These are phyloP conservation scores for Lepeophtheirus nordmannii DNA, from an alignment of 2,888 invertebrate species.

Conservation along the genomic window DNA sequence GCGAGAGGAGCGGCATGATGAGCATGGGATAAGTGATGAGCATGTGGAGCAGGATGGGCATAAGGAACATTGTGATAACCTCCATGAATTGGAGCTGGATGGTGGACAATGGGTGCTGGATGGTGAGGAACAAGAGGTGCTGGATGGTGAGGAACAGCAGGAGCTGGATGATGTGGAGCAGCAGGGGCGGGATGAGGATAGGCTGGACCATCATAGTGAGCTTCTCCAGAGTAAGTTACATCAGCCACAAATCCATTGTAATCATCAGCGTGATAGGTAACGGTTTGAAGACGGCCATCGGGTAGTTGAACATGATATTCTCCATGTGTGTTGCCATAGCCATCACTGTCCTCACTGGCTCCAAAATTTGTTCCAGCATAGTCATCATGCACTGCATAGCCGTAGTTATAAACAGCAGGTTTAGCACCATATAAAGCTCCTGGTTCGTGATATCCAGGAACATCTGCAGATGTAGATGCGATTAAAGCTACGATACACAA, in stretches of 20 bases:
- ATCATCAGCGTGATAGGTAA: background rate
- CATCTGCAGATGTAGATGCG: no score
- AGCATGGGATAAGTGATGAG: background rate
- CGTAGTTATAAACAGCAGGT: background rate
- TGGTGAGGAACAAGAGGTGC: background rate
- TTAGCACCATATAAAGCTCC: background rate
- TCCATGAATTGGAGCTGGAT: background rate
- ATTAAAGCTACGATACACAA: no score
- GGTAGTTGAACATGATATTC: slow-evolving; percentile 1
- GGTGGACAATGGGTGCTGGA: background rate
- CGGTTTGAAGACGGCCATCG: background rate
- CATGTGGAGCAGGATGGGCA: background rate
- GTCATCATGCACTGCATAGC: slow-evolving; percentile 1
- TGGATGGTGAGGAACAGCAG: background rate
- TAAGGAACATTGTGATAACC: background rate
- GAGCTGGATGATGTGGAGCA: slow-evolving; percentile 4
- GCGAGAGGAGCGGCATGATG: background rate
- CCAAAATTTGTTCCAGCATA: background rate
- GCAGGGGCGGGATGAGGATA: background rate
- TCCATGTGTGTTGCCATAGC: background rate
- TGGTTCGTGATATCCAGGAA: background rate
- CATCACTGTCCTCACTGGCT: background rate
- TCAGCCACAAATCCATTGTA: background rate
- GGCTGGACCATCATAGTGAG: background rate
- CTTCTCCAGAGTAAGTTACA: background rate